phyloP scores from a whole-genome alignment of 2,113 vertebrate species.

The Aphyosemion australe region DNA sequence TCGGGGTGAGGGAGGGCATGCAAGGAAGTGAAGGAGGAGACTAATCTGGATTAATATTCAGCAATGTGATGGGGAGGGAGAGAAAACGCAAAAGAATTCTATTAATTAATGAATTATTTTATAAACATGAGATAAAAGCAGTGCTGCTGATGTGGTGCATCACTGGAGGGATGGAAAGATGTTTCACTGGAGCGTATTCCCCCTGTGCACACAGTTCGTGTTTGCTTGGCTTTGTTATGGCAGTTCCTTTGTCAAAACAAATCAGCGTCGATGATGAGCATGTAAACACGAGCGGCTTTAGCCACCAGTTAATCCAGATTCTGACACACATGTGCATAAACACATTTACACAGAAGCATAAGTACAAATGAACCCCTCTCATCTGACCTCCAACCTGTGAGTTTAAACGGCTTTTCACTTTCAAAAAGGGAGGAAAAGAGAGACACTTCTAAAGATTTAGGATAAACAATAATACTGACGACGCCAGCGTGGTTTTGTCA shows the following conservation, averaged over 20 bases:
- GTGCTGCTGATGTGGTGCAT: conserved; percentile 9
- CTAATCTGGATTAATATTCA: conserved; percentile 9
- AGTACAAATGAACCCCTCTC: background rate
- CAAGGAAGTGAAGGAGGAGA: conserved; percentile 44
- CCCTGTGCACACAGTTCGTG: conserved; percentile 50
- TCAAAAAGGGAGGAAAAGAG: background rate
- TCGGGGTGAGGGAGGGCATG: conserved; percentile 51
- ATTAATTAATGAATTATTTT: conserved; percentile 42
- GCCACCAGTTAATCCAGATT: conserved; percentile 59
- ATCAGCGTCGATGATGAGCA: conserved; percentile 57
- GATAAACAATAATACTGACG: conserved; percentile 1
- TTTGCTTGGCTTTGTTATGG: conserved; percentile 66
- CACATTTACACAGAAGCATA: background rate
- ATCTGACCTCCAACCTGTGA: conserved; percentile 21
- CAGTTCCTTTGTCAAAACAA: conserved; percentile 66
- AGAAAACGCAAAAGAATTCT: conserved; percentile 33
- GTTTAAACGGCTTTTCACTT: background rate
- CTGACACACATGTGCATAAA: background rate
- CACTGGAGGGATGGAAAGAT: conserved; percentile 32
- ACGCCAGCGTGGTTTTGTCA: conserved; percentile 10
- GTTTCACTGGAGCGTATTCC: conserved; percentile 51
- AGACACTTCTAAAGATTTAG: conserved; percentile 8
- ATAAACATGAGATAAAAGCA: conserved; percentile 22
- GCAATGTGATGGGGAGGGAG: background rate
- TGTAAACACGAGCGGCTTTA: conserved; percentile 56